phyloP scores from a whole-genome alignment of 2,888 invertebrate genomes.

The Gastrophysa polygoni region DNA sequence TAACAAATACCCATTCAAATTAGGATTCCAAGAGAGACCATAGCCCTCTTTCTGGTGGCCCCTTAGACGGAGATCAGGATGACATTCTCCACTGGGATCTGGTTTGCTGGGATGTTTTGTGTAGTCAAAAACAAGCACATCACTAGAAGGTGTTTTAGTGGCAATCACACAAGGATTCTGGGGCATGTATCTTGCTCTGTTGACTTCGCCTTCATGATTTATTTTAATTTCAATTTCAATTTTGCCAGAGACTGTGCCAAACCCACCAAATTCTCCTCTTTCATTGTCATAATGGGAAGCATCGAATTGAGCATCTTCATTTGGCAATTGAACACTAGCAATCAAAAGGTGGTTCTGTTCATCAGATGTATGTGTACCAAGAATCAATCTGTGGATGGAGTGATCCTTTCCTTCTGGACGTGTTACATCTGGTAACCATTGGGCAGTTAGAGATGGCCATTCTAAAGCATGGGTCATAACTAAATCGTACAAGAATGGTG shows the following conservation, averaged over 20 bases:
- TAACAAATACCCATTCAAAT: slow-evolving; percentile 92
- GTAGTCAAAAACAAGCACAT: slow-evolving; percentile 98
- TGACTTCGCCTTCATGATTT: slow-evolving; percentile 99
- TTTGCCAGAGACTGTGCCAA: slow-evolving; percentile 94
- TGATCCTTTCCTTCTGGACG: slow-evolving; percentile 98
- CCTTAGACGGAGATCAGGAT: slow-evolving; percentile 93
- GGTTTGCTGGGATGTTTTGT: slow-evolving; percentile 99
- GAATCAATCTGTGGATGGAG: slow-evolving; percentile 93
- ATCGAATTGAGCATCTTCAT: slow-evolving; percentile 99
- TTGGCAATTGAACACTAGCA: slow-evolving; percentile 97
- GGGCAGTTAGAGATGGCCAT: slow-evolving; percentile 99
- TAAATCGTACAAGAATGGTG: slow-evolving; percentile 96
- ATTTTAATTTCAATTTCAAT: slow-evolving; percentile 99
- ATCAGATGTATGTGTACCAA: slow-evolving; percentile 99
- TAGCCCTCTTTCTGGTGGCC: slow-evolving; percentile 98
- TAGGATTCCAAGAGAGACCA: slow-evolving; percentile 99
- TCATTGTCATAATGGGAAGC: slow-evolving; percentile 99
- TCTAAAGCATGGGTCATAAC: slow-evolving; percentile 99
- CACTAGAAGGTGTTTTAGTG: slow-evolving; percentile 98
- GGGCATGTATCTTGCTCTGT: slow-evolving; percentile 98
- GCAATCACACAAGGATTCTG: slow-evolving; percentile 99
- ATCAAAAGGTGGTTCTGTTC: slow-evolving; percentile 99
- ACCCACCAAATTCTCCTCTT: slow-evolving; percentile 99
- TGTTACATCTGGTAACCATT: slow-evolving; percentile 99
- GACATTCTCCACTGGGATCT: slow-evolving; percentile 96